Evolutionary conservation across 2,888 invertebrate genomes (phyloP), one percentile per base, ranked within the genome.

Genomic region (Luperina nickerlii): DNA sequence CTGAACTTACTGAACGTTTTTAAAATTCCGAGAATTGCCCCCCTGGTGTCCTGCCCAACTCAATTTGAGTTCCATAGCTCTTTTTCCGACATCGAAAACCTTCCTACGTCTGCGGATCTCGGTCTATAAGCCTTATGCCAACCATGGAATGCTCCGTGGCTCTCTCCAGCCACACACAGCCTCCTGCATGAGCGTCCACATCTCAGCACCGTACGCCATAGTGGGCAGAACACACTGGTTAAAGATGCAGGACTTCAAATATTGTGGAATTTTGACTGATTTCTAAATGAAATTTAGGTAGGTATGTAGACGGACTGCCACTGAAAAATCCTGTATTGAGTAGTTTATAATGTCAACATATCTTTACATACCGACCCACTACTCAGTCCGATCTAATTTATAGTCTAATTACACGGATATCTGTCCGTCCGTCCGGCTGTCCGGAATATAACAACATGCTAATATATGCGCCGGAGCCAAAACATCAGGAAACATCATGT

Each of bases 331-430:
- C 18, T 18, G 3, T 63, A 5, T 24, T 11, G 38, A 24, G 11
- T 65, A 38, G 5, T 24, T 65, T 24, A 24, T 11, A 38, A 15
- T 27, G 62, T 62, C 27, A 60, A n/a, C n/a, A 62, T 27, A 62
- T 62, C 2, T 27, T 7, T 7, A 13, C 60, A 7, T 15, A 62
- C 27, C 62, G 15, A 24, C 24, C 24, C 72, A 70, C 38, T 48
- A 60, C 42, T 75, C 27, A 57, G 67, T 68, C 57, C 89, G 89
- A 90, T 88, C 91, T 92, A 95, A 95, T 95, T 93, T 95, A 95
- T 94, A 87, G 92, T 90, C 92, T 94, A 95, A 95, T 95, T 95
- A 95, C 94, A 90, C 83, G 90, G 88, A 89, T 92, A 90, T 92
- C 90, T 92, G 91, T 90, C 90, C 78, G 90, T 89, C 83, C 74